Evolutionary conservation across 1,140 invertebrate genomes (phyloP).

Genomic region (Lordiphosa stackelbergi): DNA sequence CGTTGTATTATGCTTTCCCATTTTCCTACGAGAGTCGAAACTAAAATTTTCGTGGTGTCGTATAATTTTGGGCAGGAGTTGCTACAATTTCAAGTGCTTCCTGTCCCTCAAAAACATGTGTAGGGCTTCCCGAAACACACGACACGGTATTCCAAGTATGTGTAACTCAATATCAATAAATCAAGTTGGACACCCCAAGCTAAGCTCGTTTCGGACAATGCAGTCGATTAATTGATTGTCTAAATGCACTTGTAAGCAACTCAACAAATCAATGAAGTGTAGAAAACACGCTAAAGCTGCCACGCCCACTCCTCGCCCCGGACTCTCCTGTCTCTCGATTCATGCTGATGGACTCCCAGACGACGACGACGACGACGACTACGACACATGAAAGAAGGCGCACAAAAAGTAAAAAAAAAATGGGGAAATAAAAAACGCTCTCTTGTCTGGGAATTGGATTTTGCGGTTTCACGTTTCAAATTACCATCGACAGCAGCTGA

Average conservation of each 20-base stretch:
- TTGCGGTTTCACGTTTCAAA: slow-evolving; percentile 73
- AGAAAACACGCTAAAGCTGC: slow-evolving; percentile 51
- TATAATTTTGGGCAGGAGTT: too few relatives aligned
- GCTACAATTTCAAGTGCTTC: slow-evolving; percentile 13
- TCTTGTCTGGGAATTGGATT: slow-evolving; percentile 73
- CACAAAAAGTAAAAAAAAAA: slow-evolving; percentile 21
- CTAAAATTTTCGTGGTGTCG: too few relatives aligned
- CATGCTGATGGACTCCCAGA: slow-evolving; percentile 17
- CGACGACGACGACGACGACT: not conserved
- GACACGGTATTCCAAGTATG: slow-evolving; percentile 46
- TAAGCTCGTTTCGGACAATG: slow-evolving; percentile 36
- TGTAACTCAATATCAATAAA: slow-evolving; percentile 65
- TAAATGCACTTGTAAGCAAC: slow-evolving; percentile 75
- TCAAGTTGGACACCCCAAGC: slow-evolving; percentile 53
- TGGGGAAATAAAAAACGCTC: slow-evolving; percentile 39
- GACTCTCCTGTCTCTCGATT: not conserved
- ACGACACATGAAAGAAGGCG: slow-evolving; percentile 5
- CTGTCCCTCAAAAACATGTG: not conserved
- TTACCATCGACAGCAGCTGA: slow-evolving; percentile 71
- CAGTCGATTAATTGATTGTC: slow-evolving; percentile 75
- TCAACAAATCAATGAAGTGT: slow-evolving; percentile 72
- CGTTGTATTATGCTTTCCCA: too few relatives aligned
- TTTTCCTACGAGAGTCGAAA: too few relatives aligned
- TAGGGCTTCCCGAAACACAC: slow-evolving; percentile 12
- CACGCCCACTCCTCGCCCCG: slow-evolving; percentile 8